Conservation (phyloP, 2,888 invertebrate genomes). For the Tetrapedia diversipes region DNA sequence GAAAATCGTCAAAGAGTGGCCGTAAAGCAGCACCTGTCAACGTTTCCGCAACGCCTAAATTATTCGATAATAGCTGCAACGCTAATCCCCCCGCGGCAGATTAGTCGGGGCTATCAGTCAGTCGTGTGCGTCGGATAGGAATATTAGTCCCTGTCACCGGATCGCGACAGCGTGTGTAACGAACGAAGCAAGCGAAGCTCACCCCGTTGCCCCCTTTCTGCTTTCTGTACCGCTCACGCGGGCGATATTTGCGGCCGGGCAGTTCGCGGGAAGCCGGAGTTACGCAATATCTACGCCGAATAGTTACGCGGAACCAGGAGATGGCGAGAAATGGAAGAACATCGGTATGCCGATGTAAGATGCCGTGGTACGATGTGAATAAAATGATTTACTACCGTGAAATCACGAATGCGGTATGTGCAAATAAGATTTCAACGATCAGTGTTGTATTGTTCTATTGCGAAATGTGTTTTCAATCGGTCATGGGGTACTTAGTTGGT, state of each 20-base stretch:
- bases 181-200: slow-evolving; percentile 43
- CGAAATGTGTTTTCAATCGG: no score
- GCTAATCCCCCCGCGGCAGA: slow-evolving; percentile 59
- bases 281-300: slow-evolving; percentile 55
- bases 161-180: slow-evolving; percentile 61
- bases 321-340: no score
- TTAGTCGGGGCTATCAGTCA: slow-evolving; percentile 64
- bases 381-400: no score
- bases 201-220: background rate
- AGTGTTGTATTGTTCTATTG: no score
- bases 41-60: slow-evolving; percentile 51
- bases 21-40: slow-evolving; percentile 41
- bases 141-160: slow-evolving; percentile 66
- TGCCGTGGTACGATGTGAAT: no score
- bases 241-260: slow-evolving; percentile 58
- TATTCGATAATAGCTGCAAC: slow-evolving; percentile 62
- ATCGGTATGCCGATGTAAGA: no score
- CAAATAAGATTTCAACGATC: no score
- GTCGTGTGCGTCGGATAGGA: slow-evolving; percentile 55
- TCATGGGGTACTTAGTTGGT: no score
- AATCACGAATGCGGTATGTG: no score
- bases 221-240: slow-evolving; percentile 15
- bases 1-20: slow-evolving; percentile 13
- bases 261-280: slow-evolving; percentile 48
- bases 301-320: no score